Evolutionary conservation across 1,140 invertebrate genomes (phyloP).

Genomic region (Acromyrmex heyeri): DNA sequence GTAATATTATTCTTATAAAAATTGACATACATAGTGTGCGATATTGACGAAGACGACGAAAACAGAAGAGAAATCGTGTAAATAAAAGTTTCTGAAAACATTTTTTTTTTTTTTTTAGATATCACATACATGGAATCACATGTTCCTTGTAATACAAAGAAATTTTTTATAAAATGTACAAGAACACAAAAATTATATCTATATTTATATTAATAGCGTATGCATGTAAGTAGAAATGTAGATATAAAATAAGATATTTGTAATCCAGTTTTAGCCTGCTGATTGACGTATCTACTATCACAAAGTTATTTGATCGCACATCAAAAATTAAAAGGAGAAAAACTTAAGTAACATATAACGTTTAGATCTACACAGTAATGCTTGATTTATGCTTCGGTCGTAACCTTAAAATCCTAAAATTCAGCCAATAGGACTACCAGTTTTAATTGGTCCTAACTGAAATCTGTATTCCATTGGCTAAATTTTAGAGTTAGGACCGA

Average conservation of each 20-base stretch:
- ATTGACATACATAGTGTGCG: neutral
- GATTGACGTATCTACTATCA: neutral
- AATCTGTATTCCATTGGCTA: too few species aligned
- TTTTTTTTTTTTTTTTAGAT: conserved; percentile 2
- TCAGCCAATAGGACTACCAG: too few species aligned
- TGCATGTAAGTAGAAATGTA: conserved; percentile 1
- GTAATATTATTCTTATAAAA: conserved; percentile 1
- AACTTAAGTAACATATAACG: neutral
- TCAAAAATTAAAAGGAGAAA: neutral
- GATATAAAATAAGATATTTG: neutral
- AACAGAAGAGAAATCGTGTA: neutral
- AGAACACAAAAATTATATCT: conserved; percentile 5
- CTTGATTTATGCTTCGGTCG: too few species aligned
- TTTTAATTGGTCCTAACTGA: too few species aligned
- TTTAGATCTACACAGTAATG: neutral
- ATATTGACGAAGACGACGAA: conserved; percentile 12
- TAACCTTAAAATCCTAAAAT: too few species aligned
- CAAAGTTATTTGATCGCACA: conserved; percentile 1
- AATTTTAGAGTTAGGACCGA: too few species aligned
- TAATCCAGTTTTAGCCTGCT: neutral
- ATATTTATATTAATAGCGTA: neutral
- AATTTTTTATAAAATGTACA: neutral
- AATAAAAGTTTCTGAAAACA: neutral
- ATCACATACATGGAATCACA: neutral
- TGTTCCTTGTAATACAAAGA: neutral